Base-by-base conservation (phyloP, 2,888 invertebrate species). In the Thereva nobilitata region DNA sequence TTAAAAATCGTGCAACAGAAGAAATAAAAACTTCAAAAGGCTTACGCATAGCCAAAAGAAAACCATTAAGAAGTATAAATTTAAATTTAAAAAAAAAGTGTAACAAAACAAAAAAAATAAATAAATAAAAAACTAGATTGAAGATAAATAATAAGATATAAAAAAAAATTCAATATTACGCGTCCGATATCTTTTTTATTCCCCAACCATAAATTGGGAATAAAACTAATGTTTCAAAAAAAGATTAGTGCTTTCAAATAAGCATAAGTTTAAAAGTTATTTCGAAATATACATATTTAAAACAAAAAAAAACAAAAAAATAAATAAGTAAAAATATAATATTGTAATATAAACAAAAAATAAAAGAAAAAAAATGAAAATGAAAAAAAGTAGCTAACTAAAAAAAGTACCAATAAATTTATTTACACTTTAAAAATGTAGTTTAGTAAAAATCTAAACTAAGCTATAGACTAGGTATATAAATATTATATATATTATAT, bases 341-440 rank as follows among this genome's bases (percentile, higher is more conserved):
- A 49, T 59, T 47, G 44, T 7, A 47, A 59, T 47, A 45, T 56
- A 44, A 56, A 40, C 45, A 59, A 59, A 12, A 38, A 47, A 59
- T 49, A 45, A 59, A 47, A 38, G 49, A 59, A 59, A 23, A 2
- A 23, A 23, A 23, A 23, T 2, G 23, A 54, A 23, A 56, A 38
- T n/a, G 9, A 47, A 47, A 8, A 37, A 38, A 47, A 59, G 59
- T 59, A 59, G 44, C n/a, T 59, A 59, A 59, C 59, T 56, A 44
- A 56, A 40, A 59, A 59, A 59, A 37, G 47, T 59, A 59, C 59
- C 59, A 59, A 47, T 47, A 59, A 59, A 59, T 47, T 59, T 59
- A 59, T 59, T 59, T 59, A 59, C 57, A 57, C 57, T 59, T 59
- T 59, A 49, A 59, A 59, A 38, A 7, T 41, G 23, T 40, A 12